A percentile compares a stretch with the other conserved stretches of the same genome.
Conservation (phyloP, 2,797 vertebrate genomes). For the Rhinophrynus dorsalis region DNA sequence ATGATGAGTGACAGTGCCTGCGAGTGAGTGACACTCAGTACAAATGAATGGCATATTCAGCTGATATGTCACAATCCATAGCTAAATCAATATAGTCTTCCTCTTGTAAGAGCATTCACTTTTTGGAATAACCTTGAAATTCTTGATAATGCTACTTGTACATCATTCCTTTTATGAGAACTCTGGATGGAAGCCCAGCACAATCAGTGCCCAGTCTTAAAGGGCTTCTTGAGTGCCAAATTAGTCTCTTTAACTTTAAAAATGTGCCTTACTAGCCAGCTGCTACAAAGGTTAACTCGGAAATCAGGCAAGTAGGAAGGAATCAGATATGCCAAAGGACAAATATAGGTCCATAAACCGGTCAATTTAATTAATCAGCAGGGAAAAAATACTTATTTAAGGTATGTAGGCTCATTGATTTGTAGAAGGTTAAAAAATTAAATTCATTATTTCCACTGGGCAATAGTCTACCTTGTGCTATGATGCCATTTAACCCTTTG, state of each 20-base stretch:
- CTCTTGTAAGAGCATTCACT: not conserved
- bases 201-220: slow-evolving; percentile 9
- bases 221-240: not conserved
- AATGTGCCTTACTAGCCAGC: slow-evolving; percentile 12
- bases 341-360: not conserved
- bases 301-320: not conserved
- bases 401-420: slow-evolving; percentile 9
- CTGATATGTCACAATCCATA: not conserved
- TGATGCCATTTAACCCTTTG: not conserved
- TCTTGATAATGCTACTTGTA: slow-evolving; percentile 11
- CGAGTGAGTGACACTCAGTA: not conserved
- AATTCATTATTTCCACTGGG: slow-evolving; percentile 10
- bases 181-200: slow-evolving; percentile 30
- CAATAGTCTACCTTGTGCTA: not conserved
- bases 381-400: slow-evolving; percentile 7
- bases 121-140: slow-evolving; percentile 47
- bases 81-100: not conserved
- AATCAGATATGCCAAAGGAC: not conserved
- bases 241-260: not conserved
- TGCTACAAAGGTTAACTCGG: not conserved
- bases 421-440: not conserved
- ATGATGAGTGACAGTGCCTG: not conserved
- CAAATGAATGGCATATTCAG: not conserved
- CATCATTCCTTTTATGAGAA: not conserved
- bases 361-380: slow-evolving; percentile 24